Conservation (phyloP, 2,113 vertebrate species). For the Tonatia bakeri region DNA sequence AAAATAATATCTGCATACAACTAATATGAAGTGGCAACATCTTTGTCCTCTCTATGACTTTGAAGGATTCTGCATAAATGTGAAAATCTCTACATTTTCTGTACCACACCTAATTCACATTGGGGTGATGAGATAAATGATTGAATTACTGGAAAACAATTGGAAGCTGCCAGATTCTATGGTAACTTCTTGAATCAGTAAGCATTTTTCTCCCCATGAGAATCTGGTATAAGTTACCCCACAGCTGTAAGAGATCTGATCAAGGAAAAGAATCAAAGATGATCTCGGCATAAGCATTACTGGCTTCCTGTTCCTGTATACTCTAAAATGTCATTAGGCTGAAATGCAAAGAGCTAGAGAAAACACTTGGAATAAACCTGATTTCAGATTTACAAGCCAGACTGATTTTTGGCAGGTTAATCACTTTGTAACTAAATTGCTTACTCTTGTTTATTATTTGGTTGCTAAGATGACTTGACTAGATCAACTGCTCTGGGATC, state of each 20-base stretch:
- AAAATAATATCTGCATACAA: background rate
- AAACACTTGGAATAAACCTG: conserved; percentile 45
- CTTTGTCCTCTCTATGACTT: background rate
- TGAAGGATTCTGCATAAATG: background rate
- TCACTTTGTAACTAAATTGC: conserved; percentile 47
- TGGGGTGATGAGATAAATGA: conserved; percentile 20
- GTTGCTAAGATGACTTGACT: conserved; percentile 45
- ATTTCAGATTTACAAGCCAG: conserved; percentile 38
- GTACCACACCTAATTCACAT: background rate
- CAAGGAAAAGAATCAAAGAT: conserved; percentile 52
- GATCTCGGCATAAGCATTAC: conserved; percentile 44
- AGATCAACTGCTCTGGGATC: conserved; percentile 6
- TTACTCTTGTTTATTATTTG: conserved; percentile 48
- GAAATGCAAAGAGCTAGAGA: conserved; percentile 47
- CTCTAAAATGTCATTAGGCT: conserved; percentile 35
- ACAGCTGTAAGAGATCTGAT: conserved; percentile 61
- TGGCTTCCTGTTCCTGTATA: conserved; percentile 52
- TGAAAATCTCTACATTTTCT: conserved; percentile 9
- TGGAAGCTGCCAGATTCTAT: conserved; percentile 21
- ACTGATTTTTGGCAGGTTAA: conserved; percentile 28
- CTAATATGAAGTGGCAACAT: background rate
- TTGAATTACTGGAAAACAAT: conserved; percentile 43
- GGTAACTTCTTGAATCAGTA: conserved; percentile 43
- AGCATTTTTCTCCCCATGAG: conserved; percentile 21
- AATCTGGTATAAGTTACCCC: conserved; percentile 53